These are phyloP conservation scores for Hylomyscus alleni DNA, from an alignment of 2,797 vertebrate species.

Conservation along the genomic window DNA sequence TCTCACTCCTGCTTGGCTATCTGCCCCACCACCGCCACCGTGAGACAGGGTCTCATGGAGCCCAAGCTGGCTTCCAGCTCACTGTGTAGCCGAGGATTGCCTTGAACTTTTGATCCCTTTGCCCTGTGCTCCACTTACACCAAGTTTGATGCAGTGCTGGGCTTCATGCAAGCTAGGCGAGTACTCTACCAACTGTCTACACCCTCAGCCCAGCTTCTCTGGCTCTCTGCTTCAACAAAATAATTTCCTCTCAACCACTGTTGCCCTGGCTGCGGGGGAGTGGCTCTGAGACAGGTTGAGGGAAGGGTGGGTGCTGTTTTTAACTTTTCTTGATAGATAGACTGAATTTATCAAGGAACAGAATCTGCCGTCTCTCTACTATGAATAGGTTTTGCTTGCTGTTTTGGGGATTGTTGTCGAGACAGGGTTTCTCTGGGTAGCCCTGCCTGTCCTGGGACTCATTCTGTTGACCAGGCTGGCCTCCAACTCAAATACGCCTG, in stretches of 20 bases:
- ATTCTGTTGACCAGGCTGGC: background rate
- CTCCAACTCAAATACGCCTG: background rate
- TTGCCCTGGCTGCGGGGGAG: background rate
- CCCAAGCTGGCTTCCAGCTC: background rate
- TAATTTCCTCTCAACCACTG: too few relatives aligned
- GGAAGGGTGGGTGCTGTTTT: background rate
- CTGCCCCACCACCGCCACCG: too few relatives aligned
- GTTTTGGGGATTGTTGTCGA: background rate
- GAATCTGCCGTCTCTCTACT: background rate
- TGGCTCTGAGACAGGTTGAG: background rate
- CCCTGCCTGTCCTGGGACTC: background rate
- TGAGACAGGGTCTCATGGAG: too few relatives aligned
- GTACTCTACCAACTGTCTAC: background rate
- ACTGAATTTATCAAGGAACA: constrained; percentile 9
- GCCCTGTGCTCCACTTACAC: background rate
- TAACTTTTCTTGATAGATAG: background rate
- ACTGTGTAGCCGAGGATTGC: background rate
- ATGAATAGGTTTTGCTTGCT: background rate
- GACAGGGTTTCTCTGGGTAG: background rate
- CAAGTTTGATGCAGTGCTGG: background rate
- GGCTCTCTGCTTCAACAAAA: background rate
- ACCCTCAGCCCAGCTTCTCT: background rate
- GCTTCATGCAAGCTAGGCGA: background rate
- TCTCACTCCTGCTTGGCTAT: background rate
- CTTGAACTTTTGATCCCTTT: background rate